A percentile compares a stretch with the other conserved stretches of the same genome.
Evolutionary conservation across 1,140 invertebrate genomes (phyloP).

Genomic region (Brachionus asplanchnoidis): DNA sequence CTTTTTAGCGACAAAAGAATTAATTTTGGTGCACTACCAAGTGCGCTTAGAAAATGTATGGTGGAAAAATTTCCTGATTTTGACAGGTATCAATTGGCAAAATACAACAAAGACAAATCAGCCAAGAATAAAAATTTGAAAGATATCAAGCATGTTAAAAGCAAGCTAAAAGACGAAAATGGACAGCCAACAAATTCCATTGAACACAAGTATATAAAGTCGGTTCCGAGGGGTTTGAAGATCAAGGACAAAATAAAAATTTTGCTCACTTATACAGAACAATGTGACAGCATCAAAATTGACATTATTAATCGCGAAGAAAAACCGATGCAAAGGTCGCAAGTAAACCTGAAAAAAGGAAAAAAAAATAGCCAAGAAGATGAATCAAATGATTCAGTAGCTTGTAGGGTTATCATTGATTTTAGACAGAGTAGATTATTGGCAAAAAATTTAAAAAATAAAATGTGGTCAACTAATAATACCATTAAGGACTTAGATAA

Average conservation of each 20-base stretch:
- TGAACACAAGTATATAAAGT: constrained; percentile 38
- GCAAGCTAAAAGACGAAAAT: constrained; percentile 34
- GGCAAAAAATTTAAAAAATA: background rate
- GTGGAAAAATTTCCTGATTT: constrained; percentile 57
- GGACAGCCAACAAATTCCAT: background rate
- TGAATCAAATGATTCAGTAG: constrained; percentile 45
- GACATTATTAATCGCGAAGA: constrained; percentile 45
- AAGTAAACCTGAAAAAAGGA: constrained; percentile 14
- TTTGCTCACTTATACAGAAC: background rate
- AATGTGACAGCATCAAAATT: constrained; percentile 14
- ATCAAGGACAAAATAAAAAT: constrained; percentile 41
- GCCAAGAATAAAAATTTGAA: constrained; percentile 47
- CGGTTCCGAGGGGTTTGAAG: background rate
- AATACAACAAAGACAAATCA: constrained; percentile 57
- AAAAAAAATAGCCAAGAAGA: constrained; percentile 43
- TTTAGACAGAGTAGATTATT: background rate
- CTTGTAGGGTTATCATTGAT: constrained; percentile 3
- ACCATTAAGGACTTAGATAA: background rate
- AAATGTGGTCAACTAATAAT: background rate
- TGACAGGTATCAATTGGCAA: constrained; percentile 58
- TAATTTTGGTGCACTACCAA: constrained; percentile 53
- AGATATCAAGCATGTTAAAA: constrained; percentile 4
- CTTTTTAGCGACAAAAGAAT: constrained; percentile 51
- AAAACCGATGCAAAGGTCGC: constrained; percentile 43
- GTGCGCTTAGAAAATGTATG: constrained; percentile 56